Percentiles rank a stretch among this genome's conserved stretches.
Evolutionary conservation across 2,797 vertebrate species (phyloP).

Genomic region (Acipenser transmontanus): DNA sequence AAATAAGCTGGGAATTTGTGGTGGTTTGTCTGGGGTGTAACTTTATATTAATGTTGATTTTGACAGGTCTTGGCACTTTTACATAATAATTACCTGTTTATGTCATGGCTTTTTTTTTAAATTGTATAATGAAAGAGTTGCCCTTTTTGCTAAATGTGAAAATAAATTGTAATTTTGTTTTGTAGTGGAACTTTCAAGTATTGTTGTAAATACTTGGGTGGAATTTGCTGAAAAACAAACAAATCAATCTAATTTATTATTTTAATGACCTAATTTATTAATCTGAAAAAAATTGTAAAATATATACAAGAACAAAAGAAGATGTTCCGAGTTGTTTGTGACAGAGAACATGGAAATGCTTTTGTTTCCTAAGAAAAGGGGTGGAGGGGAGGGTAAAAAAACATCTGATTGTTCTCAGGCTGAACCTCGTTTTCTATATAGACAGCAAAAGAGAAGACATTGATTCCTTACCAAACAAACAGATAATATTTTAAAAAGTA

Average conservation of each 20-base stretch:
- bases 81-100: conserved; percentile 68
- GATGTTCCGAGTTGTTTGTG: no score
- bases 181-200: conserved; percentile 81
- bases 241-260: conserved; percentile 78
- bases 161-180: conserved; percentile 68
- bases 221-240: conserved; percentile 63
- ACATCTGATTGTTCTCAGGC: neutral
- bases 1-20: conserved; percentile 72
- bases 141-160: conserved; percentile 75
- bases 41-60: conserved; percentile 57
- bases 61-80: conserved; percentile 81
- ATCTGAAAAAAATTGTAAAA: conserved; percentile 58
- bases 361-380: no score
- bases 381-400: no score
- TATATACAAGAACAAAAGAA: no score
- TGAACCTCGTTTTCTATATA: conserved; percentile 57
- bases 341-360: no score
- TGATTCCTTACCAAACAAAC: conserved; percentile 51
- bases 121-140: conserved; percentile 72
- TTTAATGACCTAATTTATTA: conserved; percentile 89
- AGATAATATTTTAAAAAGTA: conserved; percentile 42
- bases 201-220: conserved; percentile 92
- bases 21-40: conserved; percentile 65
- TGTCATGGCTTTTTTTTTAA: conserved; percentile 56
- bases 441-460: conserved; percentile 42